phyloP scores from a whole-genome alignment of 2,113 vertebrate species.

The Capreolus pygargus region DNA sequence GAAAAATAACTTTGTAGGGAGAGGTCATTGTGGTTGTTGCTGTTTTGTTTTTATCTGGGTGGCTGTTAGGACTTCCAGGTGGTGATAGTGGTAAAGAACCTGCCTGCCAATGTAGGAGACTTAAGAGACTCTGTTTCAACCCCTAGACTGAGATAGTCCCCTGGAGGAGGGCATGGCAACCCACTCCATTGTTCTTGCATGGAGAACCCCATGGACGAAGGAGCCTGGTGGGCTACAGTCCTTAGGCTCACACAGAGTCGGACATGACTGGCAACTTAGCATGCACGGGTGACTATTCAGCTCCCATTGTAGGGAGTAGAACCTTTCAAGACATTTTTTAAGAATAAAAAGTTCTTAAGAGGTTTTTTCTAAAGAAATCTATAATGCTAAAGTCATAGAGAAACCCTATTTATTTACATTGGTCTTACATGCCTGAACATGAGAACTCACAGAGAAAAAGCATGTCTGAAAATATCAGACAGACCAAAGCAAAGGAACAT shows the following conservation, averaged over 20 bases:
- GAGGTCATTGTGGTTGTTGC: not conserved
- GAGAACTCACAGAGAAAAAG: not conserved
- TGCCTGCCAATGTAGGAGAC: not conserved
- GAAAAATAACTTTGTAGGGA: not conserved
- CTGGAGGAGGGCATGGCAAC: not conserved
- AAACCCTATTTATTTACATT: not conserved
- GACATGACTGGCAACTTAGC: not conserved
- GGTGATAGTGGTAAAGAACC: accelerated
- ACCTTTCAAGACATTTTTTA: not conserved
- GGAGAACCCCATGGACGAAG: not conserved
- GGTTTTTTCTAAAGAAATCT: not conserved
- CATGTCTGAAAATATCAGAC: not conserved
- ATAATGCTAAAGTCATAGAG: not conserved
- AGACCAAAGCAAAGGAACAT: not conserved
- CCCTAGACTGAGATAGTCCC: accelerated
- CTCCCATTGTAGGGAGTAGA: not conserved
- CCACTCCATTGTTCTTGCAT: not conserved
- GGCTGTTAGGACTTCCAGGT: not conserved
- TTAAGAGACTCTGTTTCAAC: not conserved
- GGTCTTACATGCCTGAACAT: not conserved
- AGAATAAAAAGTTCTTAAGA: not conserved
- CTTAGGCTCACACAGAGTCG: not conserved
- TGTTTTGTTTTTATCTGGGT: not conserved
- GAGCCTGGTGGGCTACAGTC: not conserved
- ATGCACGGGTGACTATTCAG: accelerated